Evolutionary conservation across 2,888 invertebrate species (phyloP).

Genomic region (Polymixis flavicincta): DNA sequence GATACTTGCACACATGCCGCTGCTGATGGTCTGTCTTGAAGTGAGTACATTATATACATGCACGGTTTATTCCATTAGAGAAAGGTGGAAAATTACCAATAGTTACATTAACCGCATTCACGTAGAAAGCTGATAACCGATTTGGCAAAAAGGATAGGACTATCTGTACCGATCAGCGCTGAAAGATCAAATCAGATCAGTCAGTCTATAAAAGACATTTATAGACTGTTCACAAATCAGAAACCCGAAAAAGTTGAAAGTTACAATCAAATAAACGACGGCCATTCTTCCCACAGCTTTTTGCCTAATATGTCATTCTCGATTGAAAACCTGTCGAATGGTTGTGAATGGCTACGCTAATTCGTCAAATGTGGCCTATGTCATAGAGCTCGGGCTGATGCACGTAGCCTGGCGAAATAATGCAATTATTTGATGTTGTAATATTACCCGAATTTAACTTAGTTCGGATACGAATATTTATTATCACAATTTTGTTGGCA

Average conservation of each 20-base stretch:
- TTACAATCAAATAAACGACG: no score
- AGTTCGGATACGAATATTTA: no score
- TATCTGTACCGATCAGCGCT: background rate
- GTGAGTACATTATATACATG: constrained; percentile 80
- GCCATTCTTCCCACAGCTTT: no score
- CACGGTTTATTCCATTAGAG: background rate
- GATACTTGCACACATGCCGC: constrained; percentile 98
- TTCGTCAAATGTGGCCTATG: background rate
- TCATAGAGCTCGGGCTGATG: background rate
- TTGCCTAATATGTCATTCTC: no score
- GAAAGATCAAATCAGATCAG: background rate
- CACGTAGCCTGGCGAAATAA: no score
- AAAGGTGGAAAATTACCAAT: background rate
- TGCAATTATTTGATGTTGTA: background rate
- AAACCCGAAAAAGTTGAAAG: no score
- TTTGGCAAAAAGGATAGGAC: no score
- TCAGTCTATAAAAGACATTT: no score
- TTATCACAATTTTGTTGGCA: background rate
- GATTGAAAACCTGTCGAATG: no score
- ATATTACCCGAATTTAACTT: background rate
- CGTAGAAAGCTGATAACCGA: background rate
- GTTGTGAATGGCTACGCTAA: no score
- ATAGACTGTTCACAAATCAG: no score
- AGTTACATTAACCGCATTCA: background rate
- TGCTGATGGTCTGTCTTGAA: constrained; percentile 98